A percentile compares a stretch with the other conserved stretches of the same genome.
phyloP scores from a whole-genome alignment of 2,888 invertebrate species.

The Andrena chrysosceles region DNA sequence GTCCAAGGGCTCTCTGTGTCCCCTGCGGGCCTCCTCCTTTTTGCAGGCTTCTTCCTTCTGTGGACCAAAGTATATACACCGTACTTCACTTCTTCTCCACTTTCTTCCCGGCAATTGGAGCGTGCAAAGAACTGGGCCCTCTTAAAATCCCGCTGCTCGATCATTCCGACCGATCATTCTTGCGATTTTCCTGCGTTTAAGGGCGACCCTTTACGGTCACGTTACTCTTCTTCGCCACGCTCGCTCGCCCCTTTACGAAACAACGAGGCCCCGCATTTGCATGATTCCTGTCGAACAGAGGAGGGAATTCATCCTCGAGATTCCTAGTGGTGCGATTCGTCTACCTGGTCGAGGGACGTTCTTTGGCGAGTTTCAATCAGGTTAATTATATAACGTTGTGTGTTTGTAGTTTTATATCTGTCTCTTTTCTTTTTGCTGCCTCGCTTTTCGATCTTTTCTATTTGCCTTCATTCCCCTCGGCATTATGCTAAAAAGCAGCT shows the following conservation, averaged over 20 bases:
- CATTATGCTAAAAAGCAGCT: background rate
- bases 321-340: no score
- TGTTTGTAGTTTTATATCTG: background rate
- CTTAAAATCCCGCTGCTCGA: conserved; percentile 17
- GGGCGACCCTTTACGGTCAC: conserved; percentile 7
- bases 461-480: background rate
- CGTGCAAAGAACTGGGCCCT: conserved; percentile 3
- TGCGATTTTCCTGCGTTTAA: conserved; percentile 9
- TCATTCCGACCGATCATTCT: conserved; percentile 31
- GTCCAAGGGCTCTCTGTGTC: conserved; percentile 21
- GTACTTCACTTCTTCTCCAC: conserved; percentile 12
- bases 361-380: no score
- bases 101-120: conserved; percentile 26
- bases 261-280: background rate
- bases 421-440: background rate
- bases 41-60: conserved; percentile 19
- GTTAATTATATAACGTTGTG: no score
- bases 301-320: background rate
- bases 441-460: background rate
- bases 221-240: background rate
- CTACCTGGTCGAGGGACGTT: no score
- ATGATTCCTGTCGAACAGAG: background rate
- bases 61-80: conserved; percentile 12
- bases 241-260: background rate
- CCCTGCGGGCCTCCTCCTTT: conserved; percentile 18